Percentiles rank a stretch among this genome's conserved stretches.
These are phyloP conservation scores for Spodoptera littoralis DNA, from an alignment of 2,888 invertebrate genomes.

Conservation along the genomic window DNA sequence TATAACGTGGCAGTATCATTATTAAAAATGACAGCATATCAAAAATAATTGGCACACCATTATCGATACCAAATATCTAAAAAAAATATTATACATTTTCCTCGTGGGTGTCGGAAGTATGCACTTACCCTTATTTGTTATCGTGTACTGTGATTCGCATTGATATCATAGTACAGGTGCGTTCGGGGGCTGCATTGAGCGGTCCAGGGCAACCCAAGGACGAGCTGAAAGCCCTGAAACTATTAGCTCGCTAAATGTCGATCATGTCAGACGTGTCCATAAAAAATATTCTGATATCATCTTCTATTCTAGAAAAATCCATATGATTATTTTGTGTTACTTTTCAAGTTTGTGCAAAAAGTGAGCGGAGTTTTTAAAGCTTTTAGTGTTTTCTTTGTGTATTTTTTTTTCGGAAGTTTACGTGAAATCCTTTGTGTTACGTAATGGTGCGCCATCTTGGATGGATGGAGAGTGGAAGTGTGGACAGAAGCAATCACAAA, in stretches of 20 bases:
- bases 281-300: background rate
- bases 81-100: too few relatives aligned
- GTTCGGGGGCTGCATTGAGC: constrained; percentile 33
- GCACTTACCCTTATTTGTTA: constrained; percentile 32
- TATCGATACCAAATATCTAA: constrained; percentile 4
- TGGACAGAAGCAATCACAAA: too few relatives aligned
- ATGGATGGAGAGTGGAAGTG: background rate
- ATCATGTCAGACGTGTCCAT: constrained; percentile 36
- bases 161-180: constrained; percentile 39
- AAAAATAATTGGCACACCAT: constrained; percentile 20
- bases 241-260: constrained; percentile 35
- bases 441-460: constrained; percentile 8
- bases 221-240: constrained; percentile 2
- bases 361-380: constrained; percentile 4
- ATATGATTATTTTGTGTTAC: too few relatives aligned
- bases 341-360: background rate
- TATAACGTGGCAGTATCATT: constrained; percentile 1
- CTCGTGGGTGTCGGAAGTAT: background rate
- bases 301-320: background rate
- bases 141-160: constrained; percentile 11
- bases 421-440: constrained; percentile 4
- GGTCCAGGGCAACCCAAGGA: constrained; percentile 15
- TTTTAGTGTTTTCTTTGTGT: background rate
- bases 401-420: background rate
- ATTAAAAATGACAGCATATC: constrained; percentile 10